These are phyloP conservation scores for Spilarctia lutea DNA, from an alignment of 2,888 invertebrate genomes.

Conservation along the genomic window DNA sequence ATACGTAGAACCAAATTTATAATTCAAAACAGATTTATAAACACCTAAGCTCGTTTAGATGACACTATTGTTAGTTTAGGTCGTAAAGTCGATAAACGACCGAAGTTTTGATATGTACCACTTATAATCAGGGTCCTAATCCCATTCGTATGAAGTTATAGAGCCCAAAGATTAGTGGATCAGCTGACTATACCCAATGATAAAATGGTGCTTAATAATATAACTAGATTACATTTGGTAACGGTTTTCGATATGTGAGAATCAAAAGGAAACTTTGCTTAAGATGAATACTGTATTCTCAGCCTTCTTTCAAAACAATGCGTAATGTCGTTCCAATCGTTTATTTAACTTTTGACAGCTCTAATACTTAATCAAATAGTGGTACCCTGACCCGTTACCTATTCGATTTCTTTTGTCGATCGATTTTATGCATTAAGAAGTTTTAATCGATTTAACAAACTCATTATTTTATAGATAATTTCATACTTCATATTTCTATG, in stretches of 20 bases:
- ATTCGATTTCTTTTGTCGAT: too few species aligned
- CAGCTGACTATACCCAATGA: constrained; percentile 6
- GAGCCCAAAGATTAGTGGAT: constrained; percentile 25
- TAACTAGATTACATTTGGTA: background rate
- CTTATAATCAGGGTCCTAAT: constrained; percentile 28
- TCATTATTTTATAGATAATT: too few species aligned
- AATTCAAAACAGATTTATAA: background rate
- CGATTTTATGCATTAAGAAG: too few species aligned
- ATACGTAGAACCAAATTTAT: background rate
- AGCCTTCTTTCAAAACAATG: background rate
- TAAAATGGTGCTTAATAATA: constrained; percentile 11
- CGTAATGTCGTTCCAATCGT: too few species aligned
- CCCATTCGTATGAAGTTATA: constrained; percentile 24
- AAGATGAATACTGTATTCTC: background rate
- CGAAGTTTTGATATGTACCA: constrained; percentile 38
- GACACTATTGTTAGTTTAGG: constrained; percentile 26
- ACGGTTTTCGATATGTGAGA: background rate
- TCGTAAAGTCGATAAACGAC: constrained; percentile 29
- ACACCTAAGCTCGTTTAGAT: constrained; percentile 10
- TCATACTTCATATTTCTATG: too few species aligned
- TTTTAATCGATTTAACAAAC: too few species aligned
- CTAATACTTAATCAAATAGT: too few species aligned
- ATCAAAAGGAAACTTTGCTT: background rate
- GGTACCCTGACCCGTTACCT: too few species aligned
- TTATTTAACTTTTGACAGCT: too few species aligned